phyloP scores from a whole-genome alignment of 2,888 invertebrate genomes.

The Patella ulyssiponensis region DNA sequence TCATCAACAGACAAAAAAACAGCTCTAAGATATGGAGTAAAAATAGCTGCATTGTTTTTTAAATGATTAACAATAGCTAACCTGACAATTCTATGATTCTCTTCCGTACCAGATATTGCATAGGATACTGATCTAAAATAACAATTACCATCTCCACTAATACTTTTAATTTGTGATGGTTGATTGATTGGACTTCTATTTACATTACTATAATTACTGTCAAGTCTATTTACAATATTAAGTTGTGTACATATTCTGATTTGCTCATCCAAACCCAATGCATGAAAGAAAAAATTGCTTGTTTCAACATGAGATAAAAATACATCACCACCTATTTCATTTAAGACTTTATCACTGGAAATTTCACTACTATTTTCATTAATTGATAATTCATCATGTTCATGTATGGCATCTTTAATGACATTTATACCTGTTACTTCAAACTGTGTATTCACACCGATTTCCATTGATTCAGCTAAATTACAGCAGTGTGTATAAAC shows the following conservation, averaged over 20 bases:
- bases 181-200: too few species aligned
- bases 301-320: too few species aligned
- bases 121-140: background rate
- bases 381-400: background rate
- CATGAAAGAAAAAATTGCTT: too few species aligned
- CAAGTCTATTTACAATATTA: too few species aligned
- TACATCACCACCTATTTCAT: too few species aligned
- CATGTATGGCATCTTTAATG: background rate
- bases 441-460: background rate
- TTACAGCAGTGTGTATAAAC: background rate
- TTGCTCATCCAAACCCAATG: too few species aligned
- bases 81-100: background rate
- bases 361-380: too few species aligned
- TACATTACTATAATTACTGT: too few species aligned
- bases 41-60: background rate
- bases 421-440: slow-evolving; percentile 6
- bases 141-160: background rate
- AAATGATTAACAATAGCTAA: background rate
- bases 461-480: background rate
- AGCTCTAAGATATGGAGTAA: background rate
- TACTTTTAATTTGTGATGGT: background rate
- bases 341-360: too few species aligned
- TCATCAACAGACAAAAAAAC: background rate
- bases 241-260: too few species aligned
- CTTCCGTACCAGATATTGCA: background rate